Evolutionary conservation across 2,888 invertebrate genomes (phyloP).

Genomic region (Drosophila siamana): DNA sequence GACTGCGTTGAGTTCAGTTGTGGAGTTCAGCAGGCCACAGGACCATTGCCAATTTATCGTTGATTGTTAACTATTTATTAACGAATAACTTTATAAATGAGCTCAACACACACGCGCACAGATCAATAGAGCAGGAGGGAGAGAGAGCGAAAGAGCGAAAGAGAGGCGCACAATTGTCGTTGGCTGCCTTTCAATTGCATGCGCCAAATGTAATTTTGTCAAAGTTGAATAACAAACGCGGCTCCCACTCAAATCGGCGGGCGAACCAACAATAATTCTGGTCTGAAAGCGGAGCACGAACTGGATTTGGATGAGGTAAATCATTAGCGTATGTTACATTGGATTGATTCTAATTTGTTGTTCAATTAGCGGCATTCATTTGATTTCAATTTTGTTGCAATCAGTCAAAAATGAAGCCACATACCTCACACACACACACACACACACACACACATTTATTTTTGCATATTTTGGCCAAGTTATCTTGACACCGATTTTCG

Average conservation of each 20-base stretch:
- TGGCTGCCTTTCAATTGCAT: constrained; percentile 52
- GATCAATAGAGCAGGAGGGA: constrained; percentile 5
- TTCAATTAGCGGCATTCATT: constrained; percentile 73
- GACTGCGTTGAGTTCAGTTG: neutral
- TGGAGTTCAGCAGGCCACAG: constrained; percentile 35
- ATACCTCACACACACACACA: neutral
- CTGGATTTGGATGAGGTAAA: constrained; percentile 6
- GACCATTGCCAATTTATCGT: constrained; percentile 70
- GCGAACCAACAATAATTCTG: neutral
- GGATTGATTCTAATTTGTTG: constrained; percentile 76
- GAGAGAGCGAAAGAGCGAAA: constrained; percentile 11
- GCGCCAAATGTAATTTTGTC: constrained; percentile 62
- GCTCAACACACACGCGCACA: constrained; percentile 22
- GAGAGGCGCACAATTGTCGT: constrained; percentile 22
- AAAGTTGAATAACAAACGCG: constrained; percentile 53
- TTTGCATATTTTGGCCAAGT: constrained; percentile 14
- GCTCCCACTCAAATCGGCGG: no score
- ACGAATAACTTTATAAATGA: constrained; percentile 74
- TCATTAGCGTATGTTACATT: constrained; percentile 51
- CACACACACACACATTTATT: no score
- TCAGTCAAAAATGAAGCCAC: constrained; percentile 49
- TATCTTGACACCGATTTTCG: constrained; percentile 11
- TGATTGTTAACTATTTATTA: constrained; percentile 80
- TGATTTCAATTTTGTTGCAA: constrained; percentile 50
- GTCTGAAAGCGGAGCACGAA: neutral